A percentile compares a stretch with the other conserved stretches of the same genome.
phyloP scores from a whole-genome alignment of 2,797 vertebrate genomes.

The Chloroceryle inda region DNA sequence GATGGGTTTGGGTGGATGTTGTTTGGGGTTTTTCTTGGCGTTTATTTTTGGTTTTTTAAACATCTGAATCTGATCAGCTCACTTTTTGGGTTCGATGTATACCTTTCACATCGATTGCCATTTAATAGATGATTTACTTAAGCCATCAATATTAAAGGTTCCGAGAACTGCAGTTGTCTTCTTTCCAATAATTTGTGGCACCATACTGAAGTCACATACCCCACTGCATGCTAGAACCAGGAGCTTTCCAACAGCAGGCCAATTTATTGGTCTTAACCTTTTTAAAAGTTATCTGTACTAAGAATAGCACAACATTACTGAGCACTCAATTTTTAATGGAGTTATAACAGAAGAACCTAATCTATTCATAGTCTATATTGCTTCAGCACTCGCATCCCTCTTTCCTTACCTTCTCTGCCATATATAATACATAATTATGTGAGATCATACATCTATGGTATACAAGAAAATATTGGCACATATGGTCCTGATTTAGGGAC shows the following conservation, averaged over 20 bases:
- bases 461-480: background rate
- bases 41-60: background rate
- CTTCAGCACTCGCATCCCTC: background rate
- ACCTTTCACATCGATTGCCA: conserved; percentile 53
- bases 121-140: conserved; percentile 55
- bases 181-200: conserved; percentile 66
- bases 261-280: conserved; percentile 59
- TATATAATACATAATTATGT: background rate
- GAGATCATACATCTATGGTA: background rate
- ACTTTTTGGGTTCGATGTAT: conserved; percentile 6
- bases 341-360: conserved; percentile 18
- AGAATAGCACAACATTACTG: conserved; percentile 59
- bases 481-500: background rate
- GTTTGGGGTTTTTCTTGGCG: too few species aligned
- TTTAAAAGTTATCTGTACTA: conserved; percentile 56
- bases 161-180: conserved; percentile 50
- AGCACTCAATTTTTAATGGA: conserved; percentile 73
- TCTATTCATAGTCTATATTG: conserved; percentile 27
- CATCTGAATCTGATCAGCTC: conserved; percentile 25
- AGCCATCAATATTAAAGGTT: conserved; percentile 61
- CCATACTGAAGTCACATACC: background rate
- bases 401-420: background rate
- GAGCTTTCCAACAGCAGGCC: background rate
- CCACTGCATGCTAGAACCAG: conserved; percentile 21
- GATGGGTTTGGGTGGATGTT: too few species aligned